phyloP scores from a whole-genome alignment of 2,113 vertebrate species.

The Eublepharis macularius region DNA sequence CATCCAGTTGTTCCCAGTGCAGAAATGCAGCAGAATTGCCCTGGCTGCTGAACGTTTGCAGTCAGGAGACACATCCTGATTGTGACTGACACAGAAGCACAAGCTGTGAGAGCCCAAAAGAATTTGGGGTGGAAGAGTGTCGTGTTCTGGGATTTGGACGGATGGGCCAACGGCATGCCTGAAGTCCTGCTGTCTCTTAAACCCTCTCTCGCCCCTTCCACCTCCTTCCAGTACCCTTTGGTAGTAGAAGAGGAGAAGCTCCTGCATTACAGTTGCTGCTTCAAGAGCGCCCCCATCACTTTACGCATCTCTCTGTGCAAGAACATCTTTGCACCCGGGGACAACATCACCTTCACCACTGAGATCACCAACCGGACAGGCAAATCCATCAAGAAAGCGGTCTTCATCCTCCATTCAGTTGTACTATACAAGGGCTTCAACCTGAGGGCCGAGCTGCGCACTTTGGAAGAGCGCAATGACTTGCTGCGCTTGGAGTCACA shows the following conservation, averaged over 20 bases:
- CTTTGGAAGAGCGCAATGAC: conserved; percentile 7
- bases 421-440: conserved; percentile 46
- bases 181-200: background rate
- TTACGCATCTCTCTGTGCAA: conserved; percentile 37
- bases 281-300: conserved; percentile 9
- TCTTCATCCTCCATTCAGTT: conserved; percentile 16
- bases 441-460: background rate
- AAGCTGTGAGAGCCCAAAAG: too few species aligned
- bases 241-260: conserved; percentile 10
- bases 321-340: conserved; percentile 16
- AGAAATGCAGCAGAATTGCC: too few species aligned
- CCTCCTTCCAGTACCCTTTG: conserved; percentile 28
- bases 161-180: background rate
- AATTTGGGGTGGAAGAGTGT: background rate
- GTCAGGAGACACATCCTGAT: too few species aligned
- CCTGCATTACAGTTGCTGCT: conserved; percentile 48
- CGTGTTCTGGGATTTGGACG: background rate
- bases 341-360: conserved; percentile 29
- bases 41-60: too few species aligned
- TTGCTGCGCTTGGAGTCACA: conserved; percentile 42
- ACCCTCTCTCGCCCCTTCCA: background rate
- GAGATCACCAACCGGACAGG: conserved; percentile 54
- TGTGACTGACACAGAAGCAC: too few species aligned
- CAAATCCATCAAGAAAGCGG: conserved; percentile 31
- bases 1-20: too few species aligned